Evolutionary conservation across 2,797 vertebrate genomes (phyloP).

Genomic region (Borostomias antarcticus): DNA sequence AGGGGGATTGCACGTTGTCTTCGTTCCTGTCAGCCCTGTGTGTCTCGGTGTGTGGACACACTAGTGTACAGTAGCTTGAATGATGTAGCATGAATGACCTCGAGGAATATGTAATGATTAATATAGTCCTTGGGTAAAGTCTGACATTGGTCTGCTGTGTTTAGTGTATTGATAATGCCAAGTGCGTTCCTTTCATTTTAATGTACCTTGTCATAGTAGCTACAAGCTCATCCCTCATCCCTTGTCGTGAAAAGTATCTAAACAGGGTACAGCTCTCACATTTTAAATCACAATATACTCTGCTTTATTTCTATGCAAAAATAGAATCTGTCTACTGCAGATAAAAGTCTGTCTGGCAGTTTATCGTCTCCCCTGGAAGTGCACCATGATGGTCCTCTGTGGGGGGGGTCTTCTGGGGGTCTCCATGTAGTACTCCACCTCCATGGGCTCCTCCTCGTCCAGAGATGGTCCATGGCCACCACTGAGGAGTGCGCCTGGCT

Average conservation of each 20-base stretch:
- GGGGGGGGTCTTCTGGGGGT: constrained; percentile 1
- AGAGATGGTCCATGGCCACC: no score
- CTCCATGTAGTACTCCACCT: constrained; percentile 14
- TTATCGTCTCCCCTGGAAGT: neutral
- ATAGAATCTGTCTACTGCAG: neutral
- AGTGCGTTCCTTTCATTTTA: neutral
- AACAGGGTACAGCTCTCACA: neutral
- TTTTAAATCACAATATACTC: neutral
- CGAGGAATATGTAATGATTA: no score
- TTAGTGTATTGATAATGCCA: no score
- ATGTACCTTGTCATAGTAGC: neutral
- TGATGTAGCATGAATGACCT: no score
- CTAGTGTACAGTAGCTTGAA: no score
- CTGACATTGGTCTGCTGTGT: neutral
- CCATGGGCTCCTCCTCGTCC: neutral
- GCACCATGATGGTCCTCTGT: neutral
- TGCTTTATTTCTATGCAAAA: neutral
- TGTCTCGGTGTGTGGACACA: no score
- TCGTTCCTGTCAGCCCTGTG: neutral
- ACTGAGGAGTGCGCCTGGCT: no score
- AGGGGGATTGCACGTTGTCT: constrained; percentile 66
- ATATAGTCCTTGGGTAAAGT: no score
- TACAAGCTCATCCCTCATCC: no score
- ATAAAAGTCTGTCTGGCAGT: neutral
- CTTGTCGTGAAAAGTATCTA: neutral